Conservation (phyloP, 2,113 vertebrate species). For the Lophura nycthemera region DNA sequence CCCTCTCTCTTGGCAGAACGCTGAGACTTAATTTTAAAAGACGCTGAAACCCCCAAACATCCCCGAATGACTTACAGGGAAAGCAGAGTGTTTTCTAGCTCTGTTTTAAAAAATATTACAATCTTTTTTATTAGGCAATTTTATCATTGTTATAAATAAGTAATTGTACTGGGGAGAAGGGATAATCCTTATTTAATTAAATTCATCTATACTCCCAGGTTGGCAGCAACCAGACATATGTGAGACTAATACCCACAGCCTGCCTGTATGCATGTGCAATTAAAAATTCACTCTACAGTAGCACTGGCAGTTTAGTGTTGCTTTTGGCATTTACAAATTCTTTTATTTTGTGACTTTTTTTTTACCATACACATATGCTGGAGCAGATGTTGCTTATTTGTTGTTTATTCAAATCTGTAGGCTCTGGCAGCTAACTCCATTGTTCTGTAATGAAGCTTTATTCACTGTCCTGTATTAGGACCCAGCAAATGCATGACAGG, state of each 20-base stretch:
- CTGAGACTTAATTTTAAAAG: slow-evolving; percentile 80
- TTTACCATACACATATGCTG: slow-evolving; percentile 88
- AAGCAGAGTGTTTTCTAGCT: slow-evolving; percentile 72
- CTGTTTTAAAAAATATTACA: slow-evolving; percentile 79
- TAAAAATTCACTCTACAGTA: slow-evolving; percentile 89
- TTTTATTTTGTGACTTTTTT: slow-evolving; percentile 89
- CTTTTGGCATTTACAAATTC: slow-evolving; percentile 91
- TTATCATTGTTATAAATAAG: slow-evolving; percentile 90
- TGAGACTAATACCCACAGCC: slow-evolving; percentile 87
- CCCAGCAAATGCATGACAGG: slow-evolving; percentile 74
- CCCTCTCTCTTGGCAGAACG: slow-evolving; percentile 69
- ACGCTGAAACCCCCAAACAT: slow-evolving; percentile 70
- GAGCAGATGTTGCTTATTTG: slow-evolving; percentile 90
- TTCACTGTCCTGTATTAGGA: slow-evolving; percentile 83
- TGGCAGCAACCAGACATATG: slow-evolving; percentile 89
- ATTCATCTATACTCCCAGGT: slow-evolving; percentile 90
- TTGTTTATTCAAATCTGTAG: slow-evolving; percentile 89
- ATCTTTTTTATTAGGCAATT: slow-evolving; percentile 85
- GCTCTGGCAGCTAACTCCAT: slow-evolving; percentile 86
- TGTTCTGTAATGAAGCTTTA: slow-evolving; percentile 87
- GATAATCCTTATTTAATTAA: slow-evolving; percentile 92
- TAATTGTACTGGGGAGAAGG: slow-evolving; percentile 88
- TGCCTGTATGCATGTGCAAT: slow-evolving; percentile 87
- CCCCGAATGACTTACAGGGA: slow-evolving; percentile 73
- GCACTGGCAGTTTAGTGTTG: slow-evolving; percentile 88